Percentiles rank a stretch among this genome's conserved stretches.
phyloP scores from a whole-genome alignment of 2,888 invertebrate species.

The Mesorhabditis belari region DNA sequence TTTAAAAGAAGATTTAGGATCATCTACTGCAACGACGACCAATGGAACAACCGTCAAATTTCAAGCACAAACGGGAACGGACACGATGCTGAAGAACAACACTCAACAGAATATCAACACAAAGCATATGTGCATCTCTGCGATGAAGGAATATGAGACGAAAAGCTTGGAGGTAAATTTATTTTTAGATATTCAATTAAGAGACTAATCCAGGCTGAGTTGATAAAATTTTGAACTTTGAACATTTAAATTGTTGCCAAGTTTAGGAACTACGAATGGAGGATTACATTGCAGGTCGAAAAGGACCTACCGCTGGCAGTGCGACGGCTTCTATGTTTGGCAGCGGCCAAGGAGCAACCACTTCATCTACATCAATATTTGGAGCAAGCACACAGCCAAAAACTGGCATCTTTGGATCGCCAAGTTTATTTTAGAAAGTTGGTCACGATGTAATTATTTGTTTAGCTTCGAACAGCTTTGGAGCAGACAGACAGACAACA shows the following conservation, averaged over 20 bases:
- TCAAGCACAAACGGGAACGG: constrained; percentile 71
- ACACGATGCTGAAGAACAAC: constrained; percentile 83
- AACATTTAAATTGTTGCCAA: no score
- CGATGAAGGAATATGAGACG: constrained; percentile 93
- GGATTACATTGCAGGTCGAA: constrained; percentile 82
- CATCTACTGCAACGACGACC: constrained; percentile 14
- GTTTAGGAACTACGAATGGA: constrained; percentile 75
- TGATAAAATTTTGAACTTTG: no score
- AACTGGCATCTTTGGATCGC: constrained; percentile 3
- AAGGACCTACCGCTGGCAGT: constrained; percentile 61
- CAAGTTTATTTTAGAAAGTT: not conserved
- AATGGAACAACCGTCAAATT: constrained; percentile 78
- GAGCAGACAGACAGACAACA: no score
- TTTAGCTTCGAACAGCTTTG: constrained; percentile 8
- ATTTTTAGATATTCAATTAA: no score
- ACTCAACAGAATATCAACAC: constrained; percentile 74
- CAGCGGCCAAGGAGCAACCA: constrained; percentile 4
- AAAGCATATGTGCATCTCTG: constrained; percentile 89
- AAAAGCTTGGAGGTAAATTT: constrained; percentile 89
- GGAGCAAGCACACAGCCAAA: constrained; percentile 7
- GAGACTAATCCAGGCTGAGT: no score
- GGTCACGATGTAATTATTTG: no score
- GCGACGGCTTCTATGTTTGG: constrained; percentile 29
- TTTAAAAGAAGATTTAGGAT: not conserved
- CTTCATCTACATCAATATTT: constrained; percentile 14